Conservation (phyloP, 2,888 invertebrate genomes). For the Timema cristinae region DNA sequence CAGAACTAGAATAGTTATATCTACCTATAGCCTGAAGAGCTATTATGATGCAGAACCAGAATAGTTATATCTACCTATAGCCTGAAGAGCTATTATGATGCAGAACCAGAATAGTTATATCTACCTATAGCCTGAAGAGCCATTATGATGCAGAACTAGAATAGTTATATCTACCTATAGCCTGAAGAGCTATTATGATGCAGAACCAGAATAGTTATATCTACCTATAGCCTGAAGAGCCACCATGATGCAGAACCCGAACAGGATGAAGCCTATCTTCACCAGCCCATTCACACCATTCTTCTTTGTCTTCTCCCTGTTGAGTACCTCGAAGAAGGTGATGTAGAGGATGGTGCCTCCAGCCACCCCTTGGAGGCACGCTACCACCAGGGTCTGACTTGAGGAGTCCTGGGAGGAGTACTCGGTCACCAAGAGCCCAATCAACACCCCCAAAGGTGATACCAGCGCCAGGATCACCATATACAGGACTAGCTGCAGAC, state of each 20-base stretch:
- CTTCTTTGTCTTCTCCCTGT: conserved; percentile 25
- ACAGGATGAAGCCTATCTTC: conserved; percentile 22
- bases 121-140: no score
- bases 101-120: no score
- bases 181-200: no score
- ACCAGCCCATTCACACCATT: conserved; percentile 23
- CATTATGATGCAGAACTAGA: no score
- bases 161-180: no score
- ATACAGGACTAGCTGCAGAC: conserved; percentile 39
- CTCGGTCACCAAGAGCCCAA: conserved; percentile 47
- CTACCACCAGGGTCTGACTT: conserved; percentile 44
- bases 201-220: no score
- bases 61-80: no score
- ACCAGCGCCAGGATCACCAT: conserved; percentile 48
- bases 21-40: no score
- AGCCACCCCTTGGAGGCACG: conserved; percentile 48
- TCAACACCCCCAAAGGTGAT: conserved; percentile 49
- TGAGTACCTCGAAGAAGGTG: conserved; percentile 47
- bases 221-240: conserved; percentile 26
- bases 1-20: no score
- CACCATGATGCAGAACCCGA: conserved; percentile 29
- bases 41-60: no score
- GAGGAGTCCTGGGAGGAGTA: conserved; percentile 41
- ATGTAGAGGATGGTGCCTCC: conserved; percentile 52
- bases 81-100: no score